Evolutionary conservation across 2,888 invertebrate species (phyloP).

Genomic region (Agrenia bidenticulata): DNA sequence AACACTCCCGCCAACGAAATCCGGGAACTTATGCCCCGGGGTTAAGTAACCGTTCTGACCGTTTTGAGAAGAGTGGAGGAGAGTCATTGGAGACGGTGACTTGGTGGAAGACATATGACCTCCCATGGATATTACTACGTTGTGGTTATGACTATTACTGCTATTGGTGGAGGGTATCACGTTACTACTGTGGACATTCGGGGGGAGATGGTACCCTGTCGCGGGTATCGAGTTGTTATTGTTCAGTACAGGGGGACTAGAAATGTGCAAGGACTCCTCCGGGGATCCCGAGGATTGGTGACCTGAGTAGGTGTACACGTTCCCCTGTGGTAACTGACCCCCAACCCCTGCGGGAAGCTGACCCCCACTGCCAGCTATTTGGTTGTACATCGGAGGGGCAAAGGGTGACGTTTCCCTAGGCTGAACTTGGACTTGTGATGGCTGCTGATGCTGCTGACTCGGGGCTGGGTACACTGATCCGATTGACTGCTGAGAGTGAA

Average conservation of each 20-base stretch:
- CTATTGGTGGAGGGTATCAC: no score
- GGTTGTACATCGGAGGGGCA: not conserved
- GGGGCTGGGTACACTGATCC: not conserved
- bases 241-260: slow-evolving; percentile 47
- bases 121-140: not conserved
- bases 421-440: not conserved
- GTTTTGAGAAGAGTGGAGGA: no score
- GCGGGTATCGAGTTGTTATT: slow-evolving; percentile 28
- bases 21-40: not conserved
- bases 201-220: slow-evolving; percentile 8
- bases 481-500: slow-evolving; percentile 22
- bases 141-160: slow-evolving; percentile 18
- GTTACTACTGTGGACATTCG: slow-evolving; percentile 3
- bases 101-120: not conserved
- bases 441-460: slow-evolving; percentile 3
- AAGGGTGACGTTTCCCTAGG: not conserved
- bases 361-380: not conserved
- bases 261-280: slow-evolving; percentile 31
- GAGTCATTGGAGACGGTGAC: no score
- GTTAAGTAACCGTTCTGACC: not conserved
- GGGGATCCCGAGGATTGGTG: slow-evolving; percentile 19
- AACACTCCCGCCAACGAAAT: not conserved
- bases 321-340: not conserved
- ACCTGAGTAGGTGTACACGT: slow-evolving; percentile 23
- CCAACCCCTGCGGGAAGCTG: not conserved